These are phyloP conservation scores for Drosophila murphyi DNA, from an alignment of 1,140 invertebrate genomes.

Conservation along the genomic window DNA sequence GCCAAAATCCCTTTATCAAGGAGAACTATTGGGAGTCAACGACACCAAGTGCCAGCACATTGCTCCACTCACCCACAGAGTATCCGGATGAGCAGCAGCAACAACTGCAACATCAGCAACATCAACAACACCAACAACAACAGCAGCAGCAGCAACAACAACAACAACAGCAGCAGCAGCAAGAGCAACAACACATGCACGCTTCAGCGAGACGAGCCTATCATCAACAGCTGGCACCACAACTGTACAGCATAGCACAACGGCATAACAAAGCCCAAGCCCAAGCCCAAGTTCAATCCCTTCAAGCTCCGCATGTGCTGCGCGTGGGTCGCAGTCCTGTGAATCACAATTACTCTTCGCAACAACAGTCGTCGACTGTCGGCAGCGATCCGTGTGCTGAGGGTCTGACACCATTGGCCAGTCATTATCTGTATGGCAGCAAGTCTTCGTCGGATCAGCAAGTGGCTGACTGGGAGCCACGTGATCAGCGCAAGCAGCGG, in stretches of 20 bases:
- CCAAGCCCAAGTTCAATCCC: slow-evolving; percentile 33
- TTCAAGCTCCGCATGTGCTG: slow-evolving; percentile 49
- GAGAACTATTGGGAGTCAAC: slow-evolving; percentile 82
- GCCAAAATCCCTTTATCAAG: slow-evolving; percentile 81
- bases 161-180: slow-evolving; percentile 29
- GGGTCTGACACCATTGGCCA: slow-evolving; percentile 71
- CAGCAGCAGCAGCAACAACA: slow-evolving; percentile 52
- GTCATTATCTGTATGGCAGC: slow-evolving; percentile 78
- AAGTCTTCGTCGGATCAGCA: slow-evolving; percentile 72
- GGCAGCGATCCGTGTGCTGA: slow-evolving; percentile 71
- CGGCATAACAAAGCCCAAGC: slow-evolving; percentile 38
- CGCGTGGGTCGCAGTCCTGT: slow-evolving; percentile 75
- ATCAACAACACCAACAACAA: slow-evolving; percentile 28
- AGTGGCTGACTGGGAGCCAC: slow-evolving; percentile 56
- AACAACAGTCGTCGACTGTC: slow-evolving; percentile 25
- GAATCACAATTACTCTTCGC: slow-evolving; percentile 52
- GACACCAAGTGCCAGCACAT: slow-evolving; percentile 53
- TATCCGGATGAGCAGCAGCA: slow-evolving; percentile 57
- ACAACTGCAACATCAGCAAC: slow-evolving; percentile 33
- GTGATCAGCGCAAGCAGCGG: slow-evolving; percentile 67
- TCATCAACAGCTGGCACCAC: slow-evolving; percentile 57
- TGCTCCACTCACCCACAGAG: slow-evolving; percentile 69
- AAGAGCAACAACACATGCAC: slow-evolving; percentile 44
- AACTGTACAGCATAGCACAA: slow-evolving; percentile 61
- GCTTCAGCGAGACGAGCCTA: slow-evolving; percentile 61